phyloP scores from a whole-genome alignment of 1,140 invertebrate genomes.

The Hycleus cichorii region DNA sequence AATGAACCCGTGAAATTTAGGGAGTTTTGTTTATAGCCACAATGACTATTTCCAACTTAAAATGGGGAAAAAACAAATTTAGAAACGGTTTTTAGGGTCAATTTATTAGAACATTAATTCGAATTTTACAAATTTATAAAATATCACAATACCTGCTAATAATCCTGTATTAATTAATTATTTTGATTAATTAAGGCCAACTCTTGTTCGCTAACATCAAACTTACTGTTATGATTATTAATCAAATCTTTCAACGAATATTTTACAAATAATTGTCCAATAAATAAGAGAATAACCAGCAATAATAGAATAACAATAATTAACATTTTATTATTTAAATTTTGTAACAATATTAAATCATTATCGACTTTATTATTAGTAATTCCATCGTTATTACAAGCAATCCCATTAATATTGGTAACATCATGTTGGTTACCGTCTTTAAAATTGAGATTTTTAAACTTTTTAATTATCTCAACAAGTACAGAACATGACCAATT shows the following conservation, averaged over 20 bases:
- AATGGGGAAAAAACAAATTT: too few relatives aligned
- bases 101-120: too few relatives aligned
- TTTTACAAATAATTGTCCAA: neutral
- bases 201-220: neutral
- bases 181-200: too few relatives aligned
- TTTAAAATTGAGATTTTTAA: neutral
- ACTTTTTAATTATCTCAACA: constrained; percentile 1
- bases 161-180: too few relatives aligned
- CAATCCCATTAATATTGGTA: neutral
- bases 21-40: too few relatives aligned
- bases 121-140: too few relatives aligned
- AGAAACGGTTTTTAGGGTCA: too few relatives aligned
- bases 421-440: neutral
- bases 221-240: neutral
- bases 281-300: too few relatives aligned
- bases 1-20: too few relatives aligned
- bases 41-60: too few relatives aligned
- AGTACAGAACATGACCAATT: constrained; percentile 1
- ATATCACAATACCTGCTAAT: too few relatives aligned
- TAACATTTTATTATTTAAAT: neutral
- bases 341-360: neutral
- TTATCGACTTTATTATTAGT: neutral
- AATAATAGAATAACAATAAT: neutral
- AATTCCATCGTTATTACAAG: neutral
- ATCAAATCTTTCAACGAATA: neutral